phyloP scores from a whole-genome alignment of 2,888 invertebrate species.

The Acheta domesticus region DNA sequence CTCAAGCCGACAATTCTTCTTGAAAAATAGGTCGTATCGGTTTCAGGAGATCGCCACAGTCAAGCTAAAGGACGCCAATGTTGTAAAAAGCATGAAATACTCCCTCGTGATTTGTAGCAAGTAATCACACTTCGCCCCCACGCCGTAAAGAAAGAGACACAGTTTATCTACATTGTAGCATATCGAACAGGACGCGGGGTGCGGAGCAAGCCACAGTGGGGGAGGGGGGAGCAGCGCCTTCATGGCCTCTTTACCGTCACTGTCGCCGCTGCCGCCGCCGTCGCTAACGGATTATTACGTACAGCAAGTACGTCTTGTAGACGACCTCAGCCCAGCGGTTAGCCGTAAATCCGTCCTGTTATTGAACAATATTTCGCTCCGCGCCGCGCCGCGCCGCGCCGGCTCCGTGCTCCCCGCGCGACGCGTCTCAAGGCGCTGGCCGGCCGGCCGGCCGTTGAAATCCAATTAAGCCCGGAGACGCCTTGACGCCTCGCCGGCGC shows the following conservation, averaged over 20 bases:
- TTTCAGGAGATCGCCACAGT: neutral
- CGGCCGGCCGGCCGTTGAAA: neutral
- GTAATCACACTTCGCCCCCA: neutral
- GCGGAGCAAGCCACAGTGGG: no score
- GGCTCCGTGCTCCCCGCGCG: no score
- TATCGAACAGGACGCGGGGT: no score
- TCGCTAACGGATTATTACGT: conserved; percentile 4
- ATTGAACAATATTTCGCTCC: conserved; percentile 5
- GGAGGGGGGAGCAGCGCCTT: no score
- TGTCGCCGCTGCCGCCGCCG: neutral
- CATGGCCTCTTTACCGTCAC: neutral
- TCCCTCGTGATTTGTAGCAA: neutral
- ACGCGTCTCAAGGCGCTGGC: no score
- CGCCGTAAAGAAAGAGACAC: neutral
- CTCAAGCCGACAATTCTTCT: no score
- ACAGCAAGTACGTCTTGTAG: neutral
- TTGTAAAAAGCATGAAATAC: conserved; percentile 1
- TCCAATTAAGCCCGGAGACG: neutral
- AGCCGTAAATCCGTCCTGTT: conserved; percentile 1
- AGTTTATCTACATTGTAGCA: no score
- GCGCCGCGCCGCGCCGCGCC: neutral
- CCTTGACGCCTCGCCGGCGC: neutral
- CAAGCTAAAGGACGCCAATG: neutral
- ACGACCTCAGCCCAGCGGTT: conserved; percentile 9
- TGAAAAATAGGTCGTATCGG: neutral